These are phyloP conservation scores for Holcopasites calliopsidis DNA, from an alignment of 1,140 invertebrate species.

Conservation along the genomic window DNA sequence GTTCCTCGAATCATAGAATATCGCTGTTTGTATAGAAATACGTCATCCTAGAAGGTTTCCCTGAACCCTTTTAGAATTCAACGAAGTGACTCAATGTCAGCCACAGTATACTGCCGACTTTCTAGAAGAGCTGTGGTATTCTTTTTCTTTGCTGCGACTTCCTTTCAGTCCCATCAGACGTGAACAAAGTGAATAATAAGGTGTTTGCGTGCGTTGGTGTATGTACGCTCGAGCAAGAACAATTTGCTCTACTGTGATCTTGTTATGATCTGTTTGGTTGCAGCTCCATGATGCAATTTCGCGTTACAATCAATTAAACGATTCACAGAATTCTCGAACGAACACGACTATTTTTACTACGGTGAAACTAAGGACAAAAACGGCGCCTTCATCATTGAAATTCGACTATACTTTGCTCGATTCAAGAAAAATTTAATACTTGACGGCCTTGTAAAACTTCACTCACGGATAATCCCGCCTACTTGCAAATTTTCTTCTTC, in stretches of 20 bases:
- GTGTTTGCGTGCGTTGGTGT: conserved; percentile 45
- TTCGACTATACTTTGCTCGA: not conserved
- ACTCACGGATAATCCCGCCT: not conserved
- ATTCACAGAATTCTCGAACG: not conserved
- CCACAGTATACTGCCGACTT: not conserved
- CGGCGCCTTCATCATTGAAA: not conserved
- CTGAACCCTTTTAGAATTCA: not conserved
- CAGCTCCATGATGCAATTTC: not conserved
- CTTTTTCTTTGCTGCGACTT: conserved; percentile 9
- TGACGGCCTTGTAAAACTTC: not conserved
- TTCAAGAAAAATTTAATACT: not conserved
- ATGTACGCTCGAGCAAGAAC: conserved; percentile 31
- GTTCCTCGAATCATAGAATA: too few relatives aligned
- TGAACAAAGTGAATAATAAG: conserved; percentile 74
- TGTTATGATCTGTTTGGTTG: conserved; percentile 34
- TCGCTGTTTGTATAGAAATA: not conserved
- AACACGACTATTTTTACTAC: not conserved
- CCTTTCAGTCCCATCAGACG: conserved; percentile 64
- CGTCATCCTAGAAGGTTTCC: not conserved
- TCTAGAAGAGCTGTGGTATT: conserved; percentile 23
- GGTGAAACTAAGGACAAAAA: too few relatives aligned
- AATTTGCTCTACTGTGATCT: conserved; percentile 50
- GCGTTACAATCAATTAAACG: not conserved
- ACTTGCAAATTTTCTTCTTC: not conserved
- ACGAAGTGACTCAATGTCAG: not conserved